Base-by-base conservation (phyloP, 2,113 vertebrate species). In the Centrocercus urophasianus region DNA sequence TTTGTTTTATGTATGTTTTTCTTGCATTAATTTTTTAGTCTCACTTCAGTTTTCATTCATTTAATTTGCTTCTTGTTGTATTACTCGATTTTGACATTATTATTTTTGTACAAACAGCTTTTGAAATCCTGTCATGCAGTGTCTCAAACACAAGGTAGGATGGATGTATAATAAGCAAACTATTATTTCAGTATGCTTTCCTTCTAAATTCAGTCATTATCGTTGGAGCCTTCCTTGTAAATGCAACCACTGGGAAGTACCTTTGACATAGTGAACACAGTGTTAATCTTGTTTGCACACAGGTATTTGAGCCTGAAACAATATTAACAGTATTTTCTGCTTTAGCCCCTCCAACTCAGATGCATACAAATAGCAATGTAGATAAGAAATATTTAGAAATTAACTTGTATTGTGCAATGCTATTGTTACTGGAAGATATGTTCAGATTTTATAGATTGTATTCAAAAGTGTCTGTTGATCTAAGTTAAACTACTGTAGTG, bases 71-170 rank as follows among this genome's bases (percentile, higher is more conserved):
- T 98, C 96, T 94, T 98, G 93, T 97, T 98, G 97, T 98, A 97
- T 98, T 97, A 97, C 97, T 97, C 97, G 86, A 98, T 97, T 98
- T 98, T 98, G 98, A 98, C 98, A 97, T 98, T 97, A 97, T 98
- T 98, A 98, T 98, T 98, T 98, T 98, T 98, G 97, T 98, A 98
- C 97, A 98, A 98, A 98, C 99, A 99, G 99, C 99, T 99, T 99
- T 99, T 99, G 99, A 99, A 99, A 99, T 99, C 99, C 98, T 99
- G 99, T 97, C 99, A 99, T 98, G 99, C 98, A 98, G 98, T 99
- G 98, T 99, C 98, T 99, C 98, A 98, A 98, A 98, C 97, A 97
- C 98, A 99, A 99, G 99, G 99, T 99, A 99, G 98, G 99, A 97
- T 97, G 95, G 81, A 96, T 6, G 85, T 97, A 93, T 97, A 92